phyloP scores from a whole-genome alignment of 2,888 invertebrate species.

The Terebella lapidaria region DNA sequence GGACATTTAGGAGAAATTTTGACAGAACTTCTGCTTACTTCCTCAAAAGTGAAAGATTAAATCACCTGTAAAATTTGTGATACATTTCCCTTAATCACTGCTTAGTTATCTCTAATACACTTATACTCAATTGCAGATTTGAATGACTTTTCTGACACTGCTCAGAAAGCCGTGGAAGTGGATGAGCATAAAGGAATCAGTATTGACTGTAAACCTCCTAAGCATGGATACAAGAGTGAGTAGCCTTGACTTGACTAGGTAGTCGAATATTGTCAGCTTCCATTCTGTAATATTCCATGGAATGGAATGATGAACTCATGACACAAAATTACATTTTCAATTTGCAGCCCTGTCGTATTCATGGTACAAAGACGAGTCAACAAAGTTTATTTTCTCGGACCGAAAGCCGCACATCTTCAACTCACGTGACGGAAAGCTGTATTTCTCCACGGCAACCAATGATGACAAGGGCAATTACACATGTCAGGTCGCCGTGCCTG shows the following conservation, averaged over 20 bases:
- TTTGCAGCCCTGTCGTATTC: constrained; percentile 17
- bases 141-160: constrained; percentile 44
- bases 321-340: not conserved
- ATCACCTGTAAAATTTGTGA: too few relatives aligned
- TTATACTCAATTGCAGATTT: constrained; percentile 29
- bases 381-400: constrained; percentile 89
- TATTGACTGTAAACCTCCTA: constrained; percentile 64
- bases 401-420: constrained; percentile 75
- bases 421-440: constrained; percentile 86
- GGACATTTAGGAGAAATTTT: not conserved
- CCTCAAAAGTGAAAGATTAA: too few relatives aligned
- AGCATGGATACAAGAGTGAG: constrained; percentile 70
- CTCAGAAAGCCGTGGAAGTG: constrained; percentile 33
- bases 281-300: not conserved
- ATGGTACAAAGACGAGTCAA: constrained; percentile 81
- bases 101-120: too few relatives aligned
- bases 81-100: too few relatives aligned
- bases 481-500: constrained; percentile 26
- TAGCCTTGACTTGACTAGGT: too few relatives aligned
- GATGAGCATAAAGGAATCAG: constrained; percentile 31
- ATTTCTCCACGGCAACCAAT: constrained; percentile 87
- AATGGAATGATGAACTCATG: not conserved
- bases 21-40: not conserved
- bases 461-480: constrained; percentile 57
- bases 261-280: not conserved